Conservation (phyloP, 2,888 invertebrate genomes). For the Scelioninae gen. 1 region DNA sequence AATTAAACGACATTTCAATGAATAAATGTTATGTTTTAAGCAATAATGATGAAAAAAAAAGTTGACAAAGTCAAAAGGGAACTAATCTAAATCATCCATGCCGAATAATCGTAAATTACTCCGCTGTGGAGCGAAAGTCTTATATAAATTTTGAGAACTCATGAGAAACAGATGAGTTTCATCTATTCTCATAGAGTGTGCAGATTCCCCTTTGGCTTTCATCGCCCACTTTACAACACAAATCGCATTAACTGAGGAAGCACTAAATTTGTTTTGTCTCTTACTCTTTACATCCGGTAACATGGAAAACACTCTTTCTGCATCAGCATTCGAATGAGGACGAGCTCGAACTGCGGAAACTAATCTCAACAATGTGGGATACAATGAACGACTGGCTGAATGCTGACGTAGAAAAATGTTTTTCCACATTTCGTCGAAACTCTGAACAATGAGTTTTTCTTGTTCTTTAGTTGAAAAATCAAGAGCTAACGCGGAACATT, state of each 20-base stretch:
- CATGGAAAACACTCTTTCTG: constrained; percentile 31
- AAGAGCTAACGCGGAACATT: too few species aligned
- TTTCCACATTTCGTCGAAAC: constrained; percentile 32
- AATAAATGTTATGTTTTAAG: too few species aligned
- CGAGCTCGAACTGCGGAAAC: neutral
- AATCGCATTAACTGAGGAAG: neutral
- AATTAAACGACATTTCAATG: too few species aligned
- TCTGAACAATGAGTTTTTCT: neutral
- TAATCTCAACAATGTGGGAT: too few species aligned
- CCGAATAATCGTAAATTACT: too few species aligned
- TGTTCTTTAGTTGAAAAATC: neutral
- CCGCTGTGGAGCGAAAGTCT: too few species aligned
- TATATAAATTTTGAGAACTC: neutral
- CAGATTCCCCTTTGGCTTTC: neutral
- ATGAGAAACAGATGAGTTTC: constrained; percentile 16
- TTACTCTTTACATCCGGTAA: constrained; percentile 9
- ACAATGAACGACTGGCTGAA: neutral
- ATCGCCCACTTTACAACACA: constrained; percentile 11
- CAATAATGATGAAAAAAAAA: too few species aligned
- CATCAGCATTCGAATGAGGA: constrained; percentile 22
- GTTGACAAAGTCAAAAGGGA: too few species aligned
- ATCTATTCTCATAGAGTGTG: neutral
- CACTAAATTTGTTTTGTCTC: constrained; percentile 10
- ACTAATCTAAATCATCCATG: too few species aligned
- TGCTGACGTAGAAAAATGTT: too few species aligned